These are phyloP conservation scores for Cynodonichthys magdalenae DNA, from an alignment of 2,797 vertebrate species.

Conservation along the genomic window DNA sequence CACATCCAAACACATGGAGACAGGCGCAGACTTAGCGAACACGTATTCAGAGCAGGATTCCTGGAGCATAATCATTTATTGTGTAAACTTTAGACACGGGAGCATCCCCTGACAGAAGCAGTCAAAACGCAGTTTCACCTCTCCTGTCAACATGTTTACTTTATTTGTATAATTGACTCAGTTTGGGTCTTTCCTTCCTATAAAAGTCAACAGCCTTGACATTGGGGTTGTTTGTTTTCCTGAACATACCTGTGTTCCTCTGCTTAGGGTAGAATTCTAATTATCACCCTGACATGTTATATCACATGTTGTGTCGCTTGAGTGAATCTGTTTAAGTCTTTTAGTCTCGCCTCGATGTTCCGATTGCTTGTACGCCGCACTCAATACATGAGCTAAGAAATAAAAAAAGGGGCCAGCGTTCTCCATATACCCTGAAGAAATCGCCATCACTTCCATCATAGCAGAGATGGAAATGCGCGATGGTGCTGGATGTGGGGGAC, in stretches of 20 bases:
- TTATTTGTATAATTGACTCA: constrained; percentile 75
- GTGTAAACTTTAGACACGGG: constrained; percentile 71
- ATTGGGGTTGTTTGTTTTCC: constrained; percentile 47
- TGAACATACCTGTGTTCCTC: constrained; percentile 45
- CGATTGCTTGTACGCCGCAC: constrained; percentile 35
- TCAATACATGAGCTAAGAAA: constrained; percentile 25
- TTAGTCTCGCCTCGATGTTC: constrained; percentile 23
- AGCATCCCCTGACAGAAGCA: constrained; percentile 70
- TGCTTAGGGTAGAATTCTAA: constrained; percentile 31
- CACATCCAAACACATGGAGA: constrained; percentile 49
- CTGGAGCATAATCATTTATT: constrained; percentile 67
- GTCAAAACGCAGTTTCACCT: constrained; percentile 75
- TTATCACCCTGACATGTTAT: constrained; percentile 22
- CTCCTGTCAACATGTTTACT: constrained; percentile 78
- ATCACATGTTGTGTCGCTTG: neutral
- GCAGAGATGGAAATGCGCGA: constrained; percentile 63
- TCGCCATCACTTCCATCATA: constrained; percentile 67
- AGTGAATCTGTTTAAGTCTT: constrained; percentile 29
- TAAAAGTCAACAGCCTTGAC: constrained; percentile 68
- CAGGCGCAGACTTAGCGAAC: constrained; percentile 21
- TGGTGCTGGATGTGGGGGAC: constrained; percentile 47
- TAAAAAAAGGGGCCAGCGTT: constrained; percentile 29
- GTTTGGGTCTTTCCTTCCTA: constrained; percentile 48
- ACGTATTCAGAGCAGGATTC: constrained; percentile 58
- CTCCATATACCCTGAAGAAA: constrained; percentile 57